phyloP scores from a whole-genome alignment of 2,113 vertebrate species.

The Antechinus stuartii region DNA sequence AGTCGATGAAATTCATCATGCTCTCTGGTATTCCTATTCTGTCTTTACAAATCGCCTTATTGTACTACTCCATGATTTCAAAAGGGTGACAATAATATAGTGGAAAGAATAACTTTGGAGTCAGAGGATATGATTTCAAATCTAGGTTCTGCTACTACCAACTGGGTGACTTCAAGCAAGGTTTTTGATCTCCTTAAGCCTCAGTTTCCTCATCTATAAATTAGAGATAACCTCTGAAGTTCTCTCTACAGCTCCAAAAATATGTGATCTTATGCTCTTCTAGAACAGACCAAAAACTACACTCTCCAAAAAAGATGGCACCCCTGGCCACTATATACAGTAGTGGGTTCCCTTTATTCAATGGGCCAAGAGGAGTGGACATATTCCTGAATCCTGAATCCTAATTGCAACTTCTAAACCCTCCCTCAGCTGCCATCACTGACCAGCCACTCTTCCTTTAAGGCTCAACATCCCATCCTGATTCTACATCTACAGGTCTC shows the following conservation, averaged over 20 bases:
- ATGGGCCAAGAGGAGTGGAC: background rate
- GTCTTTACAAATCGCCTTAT: background rate
- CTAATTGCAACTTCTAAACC: background rate
- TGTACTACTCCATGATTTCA: background rate
- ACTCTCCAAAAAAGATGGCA: background rate
- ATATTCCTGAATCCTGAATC: background rate
- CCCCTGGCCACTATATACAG: too few species aligned
- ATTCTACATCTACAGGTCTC: background rate
- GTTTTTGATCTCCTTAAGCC: background rate
- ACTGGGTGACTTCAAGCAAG: background rate
- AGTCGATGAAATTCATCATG: background rate
- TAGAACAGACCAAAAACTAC: background rate
- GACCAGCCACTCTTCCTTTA: background rate
- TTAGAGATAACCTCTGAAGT: background rate
- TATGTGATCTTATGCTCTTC: background rate
- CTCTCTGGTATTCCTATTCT: background rate
- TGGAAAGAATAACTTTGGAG: background rate
- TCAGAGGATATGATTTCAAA: background rate
- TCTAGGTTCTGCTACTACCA: background rate
- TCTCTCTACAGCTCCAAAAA: background rate
- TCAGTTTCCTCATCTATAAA: background rate
- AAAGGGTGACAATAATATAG: background rate
- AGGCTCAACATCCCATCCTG: background rate
- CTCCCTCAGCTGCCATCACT: background rate
- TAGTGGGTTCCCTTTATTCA: background rate